These are phyloP conservation scores for Danio tinwini DNA, from an alignment of 2,797 vertebrate genomes.

Conservation along the genomic window DNA sequence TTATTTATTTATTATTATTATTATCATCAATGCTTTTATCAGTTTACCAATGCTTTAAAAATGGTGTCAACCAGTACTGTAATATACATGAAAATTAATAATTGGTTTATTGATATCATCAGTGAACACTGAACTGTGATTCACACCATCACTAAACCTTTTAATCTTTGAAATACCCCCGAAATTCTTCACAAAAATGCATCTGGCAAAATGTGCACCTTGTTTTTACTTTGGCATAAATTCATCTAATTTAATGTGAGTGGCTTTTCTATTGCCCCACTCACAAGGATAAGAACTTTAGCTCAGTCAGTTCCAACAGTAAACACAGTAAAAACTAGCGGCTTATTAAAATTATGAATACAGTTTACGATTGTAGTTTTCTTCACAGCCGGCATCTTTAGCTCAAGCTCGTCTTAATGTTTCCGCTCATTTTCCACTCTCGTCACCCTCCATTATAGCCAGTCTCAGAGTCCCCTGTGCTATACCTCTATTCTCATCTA, in stretches of 20 bases:
- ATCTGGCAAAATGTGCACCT: neutral
- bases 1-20: too few relatives aligned
- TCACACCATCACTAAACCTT: neutral
- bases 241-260: conserved; percentile 5
- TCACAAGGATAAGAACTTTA: conserved; percentile 9
- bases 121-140: neutral
- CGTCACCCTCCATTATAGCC: conserved; percentile 22
- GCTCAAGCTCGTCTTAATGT: conserved; percentile 8
- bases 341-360: conserved; percentile 28
- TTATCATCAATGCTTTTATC: too few relatives aligned
- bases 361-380: conserved; percentile 12
- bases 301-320: conserved; percentile 13
- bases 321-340: conserved; percentile 3
- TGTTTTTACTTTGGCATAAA: conserved; percentile 9
- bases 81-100: too few relatives aligned
- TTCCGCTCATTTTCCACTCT: conserved; percentile 21
- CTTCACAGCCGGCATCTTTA: conserved; percentile 16
- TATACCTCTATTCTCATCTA: conserved; percentile 11
- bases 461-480: conserved; percentile 17
- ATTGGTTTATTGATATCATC: neutral
- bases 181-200: neutral
- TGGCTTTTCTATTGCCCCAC: conserved; percentile 9
- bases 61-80: too few relatives aligned
- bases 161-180: conserved; percentile 7
- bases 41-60: too few relatives aligned